Percentiles rank a stretch among this genome's conserved stretches.
phyloP scores from a whole-genome alignment of 2,113 vertebrate species.

The Hystrix brachyura region DNA sequence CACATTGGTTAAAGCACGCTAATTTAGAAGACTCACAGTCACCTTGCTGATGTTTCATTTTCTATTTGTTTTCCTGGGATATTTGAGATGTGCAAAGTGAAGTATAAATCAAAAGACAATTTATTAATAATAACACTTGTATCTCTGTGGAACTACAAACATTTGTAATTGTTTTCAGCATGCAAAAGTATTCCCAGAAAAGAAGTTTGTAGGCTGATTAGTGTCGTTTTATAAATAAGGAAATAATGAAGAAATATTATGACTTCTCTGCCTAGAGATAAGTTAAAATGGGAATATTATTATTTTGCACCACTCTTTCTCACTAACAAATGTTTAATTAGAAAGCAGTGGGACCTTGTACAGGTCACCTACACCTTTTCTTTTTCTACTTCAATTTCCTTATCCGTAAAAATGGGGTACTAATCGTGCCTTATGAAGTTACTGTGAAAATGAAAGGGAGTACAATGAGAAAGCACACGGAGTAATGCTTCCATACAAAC shows the following conservation, averaged over 20 bases:
- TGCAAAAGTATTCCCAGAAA: slow-evolving; percentile 27
- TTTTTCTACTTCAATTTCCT: not conserved
- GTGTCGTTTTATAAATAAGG: slow-evolving; percentile 43
- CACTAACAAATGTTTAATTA: not conserved
- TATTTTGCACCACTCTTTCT: not conserved
- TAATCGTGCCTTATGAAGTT: not conserved
- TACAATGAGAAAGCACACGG: not conserved
- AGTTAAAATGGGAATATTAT: not conserved
- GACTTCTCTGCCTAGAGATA: not conserved
- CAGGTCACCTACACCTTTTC: not conserved
- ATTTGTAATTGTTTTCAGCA: slow-evolving; percentile 44
- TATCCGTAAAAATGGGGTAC: not conserved
- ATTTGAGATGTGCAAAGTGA: slow-evolving; percentile 62
- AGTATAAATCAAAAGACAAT: slow-evolving; percentile 47
- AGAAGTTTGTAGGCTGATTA: slow-evolving; percentile 10
- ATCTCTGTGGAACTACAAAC: not conserved
- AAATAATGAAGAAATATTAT: slow-evolving; percentile 11
- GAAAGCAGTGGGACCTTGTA: not conserved
- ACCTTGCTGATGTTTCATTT: slow-evolving; percentile 9
- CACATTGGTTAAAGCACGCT: not conserved
- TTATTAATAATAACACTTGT: slow-evolving; percentile 58
- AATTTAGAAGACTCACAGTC: not conserved
- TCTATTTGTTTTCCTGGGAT: slow-evolving; percentile 7
- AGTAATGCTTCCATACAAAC: not conserved
- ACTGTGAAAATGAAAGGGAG: not conserved